Base-by-base conservation (phyloP, 1,140 invertebrate species). In the Drosophila pseudoananassae region DNA sequence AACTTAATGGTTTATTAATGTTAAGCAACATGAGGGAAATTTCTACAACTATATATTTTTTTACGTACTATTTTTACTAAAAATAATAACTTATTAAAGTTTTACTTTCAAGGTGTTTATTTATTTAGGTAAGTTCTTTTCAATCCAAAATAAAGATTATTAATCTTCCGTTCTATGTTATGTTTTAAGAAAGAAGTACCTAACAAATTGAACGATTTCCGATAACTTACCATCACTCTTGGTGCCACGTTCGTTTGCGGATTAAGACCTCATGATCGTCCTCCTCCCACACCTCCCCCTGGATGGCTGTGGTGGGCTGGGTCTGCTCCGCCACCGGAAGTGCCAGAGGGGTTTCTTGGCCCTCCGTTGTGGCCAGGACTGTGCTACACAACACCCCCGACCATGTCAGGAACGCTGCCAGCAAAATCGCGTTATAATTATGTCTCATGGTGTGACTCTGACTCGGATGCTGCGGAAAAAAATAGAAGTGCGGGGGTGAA, bases 191-290 rank as follows among this genome's bases (percentile, higher is more conserved):
- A 0, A 33, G 9, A 33, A 10, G 10, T 9, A 33, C 8, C 9
- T 33, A 33, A 33, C 0, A 33, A 33, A 33, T 3, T 33, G 31
- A 33, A 33, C 0, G 31, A 9, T 33, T 33, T 8, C 7, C 1
- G 3, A 33, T 0, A 27, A 81, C 85, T 84, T 38, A 91, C 90
- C 90, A 71, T 91, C 91, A 55, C 84, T 91, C 72, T 96, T 96
- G 91, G 95, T 95, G 43, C 95, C 95, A 46, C 96, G 93, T 90
- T 95, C 94, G 76, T 93, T 95, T 69, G n/a, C 96, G 94, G 76
- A 96, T 95, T 68, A 96, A 94, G 23, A 96, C 94, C 91, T 96
- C 96, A 84, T 95, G 95, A 78, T 96, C 95, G 71, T 94, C 93
- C 72, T 96, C 95, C 89, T 96, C 95, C 93, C 94, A 95, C 25